These are phyloP conservation scores for Luehdorfia chinensis DNA, from an alignment of 1,140 invertebrate species.

Conservation along the genomic window DNA sequence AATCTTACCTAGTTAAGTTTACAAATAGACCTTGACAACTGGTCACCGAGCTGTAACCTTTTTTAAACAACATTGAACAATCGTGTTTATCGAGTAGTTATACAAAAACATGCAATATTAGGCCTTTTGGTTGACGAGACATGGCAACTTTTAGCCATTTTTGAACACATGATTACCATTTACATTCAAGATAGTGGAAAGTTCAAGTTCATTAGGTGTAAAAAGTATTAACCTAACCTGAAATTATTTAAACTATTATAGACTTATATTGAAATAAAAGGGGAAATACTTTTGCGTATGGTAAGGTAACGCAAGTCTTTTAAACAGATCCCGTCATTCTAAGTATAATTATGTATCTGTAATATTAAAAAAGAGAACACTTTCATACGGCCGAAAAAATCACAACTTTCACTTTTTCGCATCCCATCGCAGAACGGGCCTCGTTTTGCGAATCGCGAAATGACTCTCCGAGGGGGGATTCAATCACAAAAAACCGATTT, in stretches of 20 bases:
- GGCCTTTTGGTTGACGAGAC: conserved; percentile 2
- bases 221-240: too few species aligned
- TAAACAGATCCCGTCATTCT: too few species aligned
- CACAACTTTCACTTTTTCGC: conserved; percentile 65
- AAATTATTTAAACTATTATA: too few species aligned
- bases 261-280: too few species aligned
- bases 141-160: neutral
- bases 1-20: conserved; percentile 4
- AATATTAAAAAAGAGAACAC: conserved; percentile 33
- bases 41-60: conserved; percentile 5
- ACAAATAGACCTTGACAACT: conserved; percentile 14
- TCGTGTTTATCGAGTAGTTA: neutral
- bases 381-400: conserved; percentile 60
- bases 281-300: too few species aligned
- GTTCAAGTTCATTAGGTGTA: too few species aligned
- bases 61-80: conserved; percentile 13
- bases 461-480: conserved; percentile 23
- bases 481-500: conserved; percentile 31
- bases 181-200: too few species aligned
- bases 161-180: neutral
- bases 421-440: conserved; percentile 67
- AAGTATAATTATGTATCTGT: conserved; percentile 11
- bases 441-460: conserved; percentile 39
- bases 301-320: too few species aligned
- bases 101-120: conserved; percentile 1